Evolutionary conservation across 2,888 invertebrate genomes (phyloP).

Genomic region (Sisyra nigra): DNA sequence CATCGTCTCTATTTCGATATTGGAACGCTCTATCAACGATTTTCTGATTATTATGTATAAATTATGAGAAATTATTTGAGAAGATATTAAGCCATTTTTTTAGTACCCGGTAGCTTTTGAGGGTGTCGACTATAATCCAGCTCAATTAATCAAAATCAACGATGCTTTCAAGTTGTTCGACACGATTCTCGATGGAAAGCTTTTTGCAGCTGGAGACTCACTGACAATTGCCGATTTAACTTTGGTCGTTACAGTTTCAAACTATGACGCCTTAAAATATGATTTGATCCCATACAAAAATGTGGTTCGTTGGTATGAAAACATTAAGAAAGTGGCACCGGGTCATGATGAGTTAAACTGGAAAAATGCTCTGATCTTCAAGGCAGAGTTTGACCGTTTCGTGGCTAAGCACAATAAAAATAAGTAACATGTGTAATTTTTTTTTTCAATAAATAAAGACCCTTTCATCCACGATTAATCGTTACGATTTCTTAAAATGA

Average conservation of each 20-base stretch:
- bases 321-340: constrained; percentile 36
- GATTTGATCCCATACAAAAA: constrained; percentile 55
- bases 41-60: constrained; percentile 57
- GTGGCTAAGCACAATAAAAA: too few relatives aligned
- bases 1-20: constrained; percentile 67
- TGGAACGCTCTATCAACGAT: constrained; percentile 53
- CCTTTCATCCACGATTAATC: too few relatives aligned
- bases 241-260: constrained; percentile 49
- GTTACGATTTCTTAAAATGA: too few relatives aligned
- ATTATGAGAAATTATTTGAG: constrained; percentile 12
- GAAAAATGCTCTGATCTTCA: constrained; percentile 21
- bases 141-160: constrained; percentile 49
- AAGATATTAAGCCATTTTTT: too few relatives aligned
- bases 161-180: constrained; percentile 52
- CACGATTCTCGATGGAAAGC: constrained; percentile 50
- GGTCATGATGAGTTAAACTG: constrained; percentile 33
- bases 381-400: constrained; percentile 18
- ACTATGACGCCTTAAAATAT: constrained; percentile 41
- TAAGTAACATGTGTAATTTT: too few relatives aligned
- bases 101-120: constrained; percentile 35
- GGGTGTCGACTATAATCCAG: constrained; percentile 33
- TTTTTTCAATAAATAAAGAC: too few relatives aligned
- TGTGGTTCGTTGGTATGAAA: constrained; percentile 43
- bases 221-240: constrained; percentile 66
- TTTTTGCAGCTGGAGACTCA: constrained; percentile 55